Percentiles rank a stretch among this genome's conserved stretches.
These are phyloP conservation scores for Pangasius mekongensis DNA, from an alignment of 2,797 vertebrate species.

Conservation along the genomic window DNA sequence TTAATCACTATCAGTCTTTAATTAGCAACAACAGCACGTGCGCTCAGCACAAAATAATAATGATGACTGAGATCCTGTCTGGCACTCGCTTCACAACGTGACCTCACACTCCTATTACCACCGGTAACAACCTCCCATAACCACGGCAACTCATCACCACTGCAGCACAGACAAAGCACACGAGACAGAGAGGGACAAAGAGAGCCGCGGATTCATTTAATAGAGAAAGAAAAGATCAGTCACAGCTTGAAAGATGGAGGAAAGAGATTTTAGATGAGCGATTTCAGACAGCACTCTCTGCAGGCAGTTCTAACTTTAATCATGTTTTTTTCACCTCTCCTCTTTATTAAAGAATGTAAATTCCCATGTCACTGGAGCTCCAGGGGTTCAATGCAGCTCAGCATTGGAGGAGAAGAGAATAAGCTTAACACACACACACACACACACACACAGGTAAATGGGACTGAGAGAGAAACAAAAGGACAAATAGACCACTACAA, in stretches of 20 bases:
- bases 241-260: conserved; percentile 29
- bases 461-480: background rate
- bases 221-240: conserved; percentile 47
- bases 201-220: conserved; percentile 32
- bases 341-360: conserved; percentile 54
- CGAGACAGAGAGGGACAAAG: conserved; percentile 19
- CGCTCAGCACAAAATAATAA: conserved; percentile 55
- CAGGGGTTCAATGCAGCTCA: conserved; percentile 48
- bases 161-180: conserved; percentile 28
- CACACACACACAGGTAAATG: background rate
- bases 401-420: conserved; percentile 44
- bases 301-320: conserved; percentile 38
- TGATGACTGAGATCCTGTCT: conserved; percentile 47
- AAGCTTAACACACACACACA: background rate
- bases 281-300: conserved; percentile 34
- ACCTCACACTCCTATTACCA: conserved; percentile 39
- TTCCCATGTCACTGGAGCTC: conserved; percentile 48
- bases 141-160: conserved; percentile 39
- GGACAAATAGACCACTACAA: conserved; percentile 27
- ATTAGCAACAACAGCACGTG: conserved; percentile 58
- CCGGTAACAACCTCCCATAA: conserved; percentile 32
- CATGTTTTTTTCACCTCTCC: conserved; percentile 22
- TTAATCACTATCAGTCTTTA: conserved; percentile 58
- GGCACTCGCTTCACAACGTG: conserved; percentile 41
- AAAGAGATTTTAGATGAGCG: conserved; percentile 34